Evolutionary conservation across 2,888 invertebrate genomes (phyloP), one percentile per base, ranked within the genome.

Genomic region (Lysandra coridon): DNA sequence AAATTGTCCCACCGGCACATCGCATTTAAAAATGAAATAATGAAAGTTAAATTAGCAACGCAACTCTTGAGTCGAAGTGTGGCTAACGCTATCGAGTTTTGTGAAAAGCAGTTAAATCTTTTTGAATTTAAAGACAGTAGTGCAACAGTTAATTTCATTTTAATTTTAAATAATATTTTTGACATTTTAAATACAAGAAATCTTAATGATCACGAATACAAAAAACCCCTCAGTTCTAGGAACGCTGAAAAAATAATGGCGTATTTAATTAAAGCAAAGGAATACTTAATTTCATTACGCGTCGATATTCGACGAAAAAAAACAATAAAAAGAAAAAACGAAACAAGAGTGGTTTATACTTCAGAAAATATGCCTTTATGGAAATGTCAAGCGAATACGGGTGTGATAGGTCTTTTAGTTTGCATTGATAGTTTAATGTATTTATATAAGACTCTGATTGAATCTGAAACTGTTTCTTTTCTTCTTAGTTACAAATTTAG

Each of bases 41-140:
- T 83, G 82, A 82, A 82, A 75, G 81, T 81, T 0, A 82, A 81
- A 49, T 40, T 82, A 1, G 82, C 81, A 14, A 80, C 79, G 1
- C 82, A 83, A 57, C 17, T 82, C 12, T 80, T 82, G 60, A 83
- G 83, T 57, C 69, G 78, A 62, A 82, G 79, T 81, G 78, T 81
- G 40, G 79, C 80, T 12, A 53, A 69, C 23, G 77, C 81, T n/a
- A 49, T 82, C 17, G 37, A 78, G 17, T 78, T 80, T 14, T 73
- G 78, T 44, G 49, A 73, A 10, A n/a, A 80, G 75, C 78, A 78
- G 80, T 6, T 73, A 17, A 17, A 12, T 17, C 78, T 79, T 49
- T 69, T 78, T 23, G 78, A 79, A 80, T 79, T 82, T 78, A 79
- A 60, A 40, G 23, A 81, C 33, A 78, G 53, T 44, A 78, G 74